Percentiles rank a stretch among this genome's conserved stretches.
Conservation (phyloP, 2,888 invertebrate genomes). For the Drosophila macrospina region DNA sequence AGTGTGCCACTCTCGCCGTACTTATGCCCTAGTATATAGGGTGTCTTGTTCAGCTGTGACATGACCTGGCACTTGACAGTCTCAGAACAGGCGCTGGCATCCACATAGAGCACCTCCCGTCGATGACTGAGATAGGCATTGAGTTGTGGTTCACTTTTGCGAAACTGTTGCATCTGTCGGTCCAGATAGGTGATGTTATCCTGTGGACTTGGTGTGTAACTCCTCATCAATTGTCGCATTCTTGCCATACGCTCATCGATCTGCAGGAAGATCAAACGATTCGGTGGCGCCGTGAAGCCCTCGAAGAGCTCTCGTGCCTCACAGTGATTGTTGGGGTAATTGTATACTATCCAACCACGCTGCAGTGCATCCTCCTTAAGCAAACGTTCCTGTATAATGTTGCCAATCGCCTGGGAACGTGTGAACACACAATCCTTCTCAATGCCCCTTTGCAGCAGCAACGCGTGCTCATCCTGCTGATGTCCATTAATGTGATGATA, state of each 20-base stretch:
- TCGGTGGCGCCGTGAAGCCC: conserved; percentile 87
- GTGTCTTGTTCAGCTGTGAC: conserved; percentile 66
- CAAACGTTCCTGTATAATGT: conserved; percentile 76
- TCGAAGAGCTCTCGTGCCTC: conserved; percentile 87
- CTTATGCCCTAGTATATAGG: conserved; percentile 78
- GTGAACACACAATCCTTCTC: conserved; percentile 59
- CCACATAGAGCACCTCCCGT: conserved; percentile 74
- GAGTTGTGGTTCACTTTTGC: conserved; percentile 60
- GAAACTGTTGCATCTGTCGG: conserved; percentile 76
- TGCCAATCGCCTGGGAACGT: conserved; percentile 67
- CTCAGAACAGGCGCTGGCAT: conserved; percentile 63
- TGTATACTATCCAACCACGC: conserved; percentile 88
- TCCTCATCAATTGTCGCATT: conserved; percentile 65
- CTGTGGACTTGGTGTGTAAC: conserved; percentile 65
- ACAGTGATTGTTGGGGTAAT: conserved; percentile 86
- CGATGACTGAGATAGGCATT: conserved; percentile 75
- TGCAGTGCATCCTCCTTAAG: conserved; percentile 86
- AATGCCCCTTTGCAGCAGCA: conserved; percentile 66
- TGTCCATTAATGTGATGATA: conserved; percentile 69
- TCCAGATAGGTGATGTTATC: conserved; percentile 67
- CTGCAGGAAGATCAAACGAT: conserved; percentile 83
- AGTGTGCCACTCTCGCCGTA: conserved; percentile 54
- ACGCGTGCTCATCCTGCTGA: conserved; percentile 49
- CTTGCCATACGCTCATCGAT: conserved; percentile 73
- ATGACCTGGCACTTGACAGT: conserved; percentile 69